Base-by-base conservation (phyloP, 2,113 vertebrate genomes). In the Ceyx margarethae region DNA sequence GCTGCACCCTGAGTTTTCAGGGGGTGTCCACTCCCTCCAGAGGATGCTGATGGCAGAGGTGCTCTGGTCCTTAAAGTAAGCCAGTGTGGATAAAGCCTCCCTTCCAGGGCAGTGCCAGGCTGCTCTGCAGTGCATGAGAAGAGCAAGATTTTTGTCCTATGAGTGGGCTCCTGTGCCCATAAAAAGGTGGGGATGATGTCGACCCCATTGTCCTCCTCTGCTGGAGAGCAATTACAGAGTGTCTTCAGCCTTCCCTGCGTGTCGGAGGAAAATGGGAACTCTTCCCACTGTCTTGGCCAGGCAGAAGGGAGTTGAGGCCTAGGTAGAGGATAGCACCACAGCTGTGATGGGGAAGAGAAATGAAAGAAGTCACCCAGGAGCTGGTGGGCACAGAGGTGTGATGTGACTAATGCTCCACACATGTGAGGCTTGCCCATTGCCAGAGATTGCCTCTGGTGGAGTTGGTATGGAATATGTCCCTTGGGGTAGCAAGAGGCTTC, bases 361-460 rank as follows among this genome's bases (percentile, higher is more conserved):
- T 3, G 3, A 87, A 86, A 81, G 42, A 25, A 48, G 14, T 95
- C 43, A 31, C 13, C 11, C 10, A n/a, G 69, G 43, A 95, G n/a
- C 68, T 66, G 29, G 5, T 69, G 64, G 13, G 9, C 56, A 42
- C 31, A 4, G 20, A 33, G 56, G 33, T 80, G 37, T 69, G 72
- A 48, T 35, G 17, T 48, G 42, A 40, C 35, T 65, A 21, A 74
- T 40, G 51, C 23, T 58, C 26, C 69, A 13, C 65, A 17, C 11
- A 3, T 0, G 0, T 15, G 6, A 79, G 35, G 28, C 31, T 66
- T 50, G 12, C 11, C 51, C 0, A 0, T 33, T 71, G 75, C 62
- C 50, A n/a, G 35, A 60, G 33, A 9, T 18, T 51, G 28, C 40
- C 20, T 60, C 4, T 17, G 50, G 33, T 43, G 40, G 83, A 37